These are phyloP conservation scores for Chionomys nivalis DNA, from an alignment of 2,113 vertebrate species.

Conservation along the genomic window DNA sequence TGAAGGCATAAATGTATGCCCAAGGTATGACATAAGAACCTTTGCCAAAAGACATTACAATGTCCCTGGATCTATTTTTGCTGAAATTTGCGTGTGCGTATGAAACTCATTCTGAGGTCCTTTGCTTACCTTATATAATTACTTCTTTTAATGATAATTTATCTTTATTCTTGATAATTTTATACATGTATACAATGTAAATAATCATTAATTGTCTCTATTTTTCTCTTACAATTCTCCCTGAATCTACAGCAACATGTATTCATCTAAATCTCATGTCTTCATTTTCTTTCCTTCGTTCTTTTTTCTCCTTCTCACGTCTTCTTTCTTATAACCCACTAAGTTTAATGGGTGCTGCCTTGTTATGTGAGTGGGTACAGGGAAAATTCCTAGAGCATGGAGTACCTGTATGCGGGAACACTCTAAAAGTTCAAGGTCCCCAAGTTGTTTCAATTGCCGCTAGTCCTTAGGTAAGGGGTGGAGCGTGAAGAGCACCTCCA, in stretches of 20 bases:
- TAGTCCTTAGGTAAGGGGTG: neutral
- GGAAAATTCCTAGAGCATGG: neutral
- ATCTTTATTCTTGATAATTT: neutral
- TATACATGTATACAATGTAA: neutral
- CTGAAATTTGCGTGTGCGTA: neutral
- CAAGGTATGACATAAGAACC: neutral
- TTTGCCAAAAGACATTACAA: slow-evolving; percentile 12
- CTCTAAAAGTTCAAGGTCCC: neutral
- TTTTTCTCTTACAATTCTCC: neutral
- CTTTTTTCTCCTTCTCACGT: no score
- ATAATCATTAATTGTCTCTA: neutral
- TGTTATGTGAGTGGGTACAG: neutral
- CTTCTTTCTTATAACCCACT: neutral
- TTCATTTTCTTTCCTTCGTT: no score
- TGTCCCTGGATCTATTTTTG: neutral
- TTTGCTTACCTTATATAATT: slow-evolving; percentile 7
- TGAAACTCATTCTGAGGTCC: slow-evolving; percentile 11
- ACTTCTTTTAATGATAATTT: neutral
- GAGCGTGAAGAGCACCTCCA: no score
- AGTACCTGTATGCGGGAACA: no score
- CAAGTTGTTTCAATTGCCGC: neutral
- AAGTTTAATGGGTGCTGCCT: no score
- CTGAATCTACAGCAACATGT: neutral
- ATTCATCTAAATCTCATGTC: neutral
- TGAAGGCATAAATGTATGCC: neutral